A percentile compares a stretch with the other conserved stretches of the same genome.
These are phyloP conservation scores for Caenorhabditis panamensis DNA, from an alignment of 2,888 invertebrate genomes.

Conservation along the genomic window DNA sequence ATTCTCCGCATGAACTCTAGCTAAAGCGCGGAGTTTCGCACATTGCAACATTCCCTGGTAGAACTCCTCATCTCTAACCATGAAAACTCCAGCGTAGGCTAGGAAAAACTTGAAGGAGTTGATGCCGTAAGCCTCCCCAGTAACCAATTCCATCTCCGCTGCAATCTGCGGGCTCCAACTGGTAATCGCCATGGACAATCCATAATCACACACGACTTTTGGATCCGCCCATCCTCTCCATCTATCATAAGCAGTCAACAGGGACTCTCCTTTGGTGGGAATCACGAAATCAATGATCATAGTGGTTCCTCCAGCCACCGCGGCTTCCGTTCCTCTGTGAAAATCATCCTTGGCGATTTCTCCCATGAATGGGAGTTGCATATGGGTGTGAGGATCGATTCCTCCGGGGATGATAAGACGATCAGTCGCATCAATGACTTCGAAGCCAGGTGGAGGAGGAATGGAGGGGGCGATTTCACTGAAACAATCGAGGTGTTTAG, in stretches of 20 bases:
- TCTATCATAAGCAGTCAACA: slow-evolving; percentile 92
- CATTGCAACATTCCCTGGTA: slow-evolving; percentile 84
- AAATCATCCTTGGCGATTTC: slow-evolving; percentile 90
- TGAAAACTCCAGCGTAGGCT: slow-evolving; percentile 93
- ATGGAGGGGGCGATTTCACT: slow-evolving; percentile 42
- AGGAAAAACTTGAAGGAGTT: slow-evolving; percentile 99
- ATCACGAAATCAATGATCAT: slow-evolving; percentile 84
- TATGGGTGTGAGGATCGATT: slow-evolving; percentile 89
- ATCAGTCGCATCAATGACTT: slow-evolving; percentile 89
- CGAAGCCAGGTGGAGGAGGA: slow-evolving; percentile 12
- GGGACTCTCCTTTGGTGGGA: slow-evolving; percentile 75
- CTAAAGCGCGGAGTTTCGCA: slow-evolving; percentile 87
- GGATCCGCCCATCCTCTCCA: slow-evolving; percentile 93
- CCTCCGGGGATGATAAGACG: slow-evolving; percentile 68
- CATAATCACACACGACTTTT: slow-evolving; percentile 96
- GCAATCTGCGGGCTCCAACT: slow-evolving; percentile 87
- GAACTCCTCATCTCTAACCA: slow-evolving; percentile 92
- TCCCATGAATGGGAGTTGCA: slow-evolving; percentile 95
- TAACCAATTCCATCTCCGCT: slow-evolving; percentile 91
- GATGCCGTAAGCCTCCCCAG: slow-evolving; percentile 86
- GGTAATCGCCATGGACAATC: slow-evolving; percentile 92
- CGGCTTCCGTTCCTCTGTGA: slow-evolving; percentile 96
- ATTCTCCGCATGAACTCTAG: slow-evolving; percentile 97
- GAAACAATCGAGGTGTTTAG: not conserved
- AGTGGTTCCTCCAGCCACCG: slow-evolving; percentile 97